Evolutionary conservation across 2,113 vertebrate species (phyloP).

Genomic region (Hippocampus abdominalis): DNA sequence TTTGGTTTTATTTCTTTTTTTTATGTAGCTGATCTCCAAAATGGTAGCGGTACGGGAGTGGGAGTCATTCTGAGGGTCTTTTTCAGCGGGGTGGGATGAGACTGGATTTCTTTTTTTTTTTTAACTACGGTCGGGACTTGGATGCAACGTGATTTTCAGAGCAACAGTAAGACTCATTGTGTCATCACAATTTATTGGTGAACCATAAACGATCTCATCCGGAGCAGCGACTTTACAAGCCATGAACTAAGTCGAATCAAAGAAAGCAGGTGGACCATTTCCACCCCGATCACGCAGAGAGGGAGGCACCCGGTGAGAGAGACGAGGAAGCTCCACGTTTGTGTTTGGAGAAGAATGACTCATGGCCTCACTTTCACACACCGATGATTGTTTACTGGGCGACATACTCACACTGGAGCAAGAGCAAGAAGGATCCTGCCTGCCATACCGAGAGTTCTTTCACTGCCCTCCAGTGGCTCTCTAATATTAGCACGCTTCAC

Average conservation of each 20-base stretch:
- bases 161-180: background rate
- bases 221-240: background rate
- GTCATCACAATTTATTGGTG: background rate
- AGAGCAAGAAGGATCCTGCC: conserved; percentile 24
- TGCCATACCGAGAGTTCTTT: conserved; percentile 56
- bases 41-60: too few relatives aligned
- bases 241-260: background rate
- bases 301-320: conserved; percentile 23
- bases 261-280: conserved; percentile 18
- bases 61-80: too few relatives aligned
- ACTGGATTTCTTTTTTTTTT: too few relatives aligned
- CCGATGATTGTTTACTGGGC: conserved; percentile 62
- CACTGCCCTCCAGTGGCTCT: conserved; percentile 76
- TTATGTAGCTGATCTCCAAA: too few relatives aligned
- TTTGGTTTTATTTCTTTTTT: too few relatives aligned
- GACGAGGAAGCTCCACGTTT: conserved; percentile 36
- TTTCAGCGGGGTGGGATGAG: too few relatives aligned
- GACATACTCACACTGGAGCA: conserved; percentile 45
- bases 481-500: conserved; percentile 45
- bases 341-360: conserved; percentile 57
- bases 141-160: too few relatives aligned
- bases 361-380: conserved; percentile 64
- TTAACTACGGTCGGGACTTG: too few relatives aligned
- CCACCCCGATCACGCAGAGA: conserved; percentile 1
- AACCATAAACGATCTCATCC: background rate